Evolutionary conservation across 2,797 vertebrate species (phyloP), one percentile per base, ranked within the genome.

Genomic region (Poecile montanus): DNA sequence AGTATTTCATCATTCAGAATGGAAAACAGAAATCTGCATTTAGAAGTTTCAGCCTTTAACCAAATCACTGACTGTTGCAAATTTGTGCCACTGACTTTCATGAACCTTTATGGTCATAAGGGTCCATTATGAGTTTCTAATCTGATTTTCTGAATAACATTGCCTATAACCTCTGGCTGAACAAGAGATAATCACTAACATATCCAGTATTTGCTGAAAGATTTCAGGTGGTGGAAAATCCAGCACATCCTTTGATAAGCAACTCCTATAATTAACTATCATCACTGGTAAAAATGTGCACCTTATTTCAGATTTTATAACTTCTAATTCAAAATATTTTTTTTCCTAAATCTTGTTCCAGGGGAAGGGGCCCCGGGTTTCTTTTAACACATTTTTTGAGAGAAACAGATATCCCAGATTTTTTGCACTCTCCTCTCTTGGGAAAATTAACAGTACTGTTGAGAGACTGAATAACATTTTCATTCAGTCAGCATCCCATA

Each of bases 91-190:
- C 38, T 91, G 73, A 63, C 76, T 94, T 93, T 88, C 73, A 94
- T 90, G 73, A 91, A 88, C 30, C 63, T 90, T 84, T 88, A 91
- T 2, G 13, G 71, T 30, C 75, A 68, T 58, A 74, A 83, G 62
- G 61, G 15, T 9, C 65, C 42, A 68, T 85, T 92, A 85, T 54
- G 58, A 89, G 58, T 80, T 94, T 89, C 72, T 89, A 94, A 92
- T 80, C 61, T 83, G 91, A 95, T 95, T 95, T 96, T 91, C 92
- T 95, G 40, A 63, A 42, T 94, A 91, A 76, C 75, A 44, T 30
- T 67, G 38, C 13, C 62, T 2, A 1, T 82, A 89, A 91, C 40
- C 71, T 88, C 48, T 91, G 42, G 2, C 40, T 82, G 72, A 91
- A 77, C 26, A 89, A 91, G 38, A 91, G 22, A 77, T 74, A 91